Evolutionary conservation across 2,888 invertebrate genomes (phyloP).

Genomic region (Nomada fabriciana): DNA sequence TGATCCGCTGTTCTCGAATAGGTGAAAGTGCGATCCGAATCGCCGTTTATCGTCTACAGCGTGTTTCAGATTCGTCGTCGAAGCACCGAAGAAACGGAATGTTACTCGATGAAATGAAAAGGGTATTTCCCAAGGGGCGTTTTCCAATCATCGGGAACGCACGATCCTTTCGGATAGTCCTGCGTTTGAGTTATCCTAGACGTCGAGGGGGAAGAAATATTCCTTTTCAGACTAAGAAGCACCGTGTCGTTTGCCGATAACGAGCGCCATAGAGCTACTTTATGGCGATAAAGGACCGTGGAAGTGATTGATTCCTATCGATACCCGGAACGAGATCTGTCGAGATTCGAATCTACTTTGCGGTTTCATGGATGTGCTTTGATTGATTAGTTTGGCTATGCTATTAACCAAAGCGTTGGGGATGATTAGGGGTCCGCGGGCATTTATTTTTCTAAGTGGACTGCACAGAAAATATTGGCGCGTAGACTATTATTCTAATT

Average conservation of each 20-base stretch:
- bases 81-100: slow-evolving; percentile 9
- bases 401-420: too few relatives aligned
- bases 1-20: background rate
- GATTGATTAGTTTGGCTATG: background rate
- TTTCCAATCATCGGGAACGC: slow-evolving; percentile 56
- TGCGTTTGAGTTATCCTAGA: background rate
- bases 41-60: slow-evolving; percentile 22
- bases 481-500: too few relatives aligned
- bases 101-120: slow-evolving; percentile 44
- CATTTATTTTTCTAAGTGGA: too few relatives aligned
- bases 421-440: too few relatives aligned
- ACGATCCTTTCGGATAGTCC: slow-evolving; percentile 8
- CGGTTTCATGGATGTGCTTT: background rate
- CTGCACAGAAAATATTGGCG: too few relatives aligned
- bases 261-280: background rate
- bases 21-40: background rate
- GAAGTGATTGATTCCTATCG: slow-evolving; percentile 7
- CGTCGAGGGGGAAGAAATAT: background rate
- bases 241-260: slow-evolving; percentile 6
- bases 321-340: background rate
- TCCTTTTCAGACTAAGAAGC: slow-evolving; percentile 20
- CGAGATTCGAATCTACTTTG: background rate
- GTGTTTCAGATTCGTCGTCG: slow-evolving; percentile 10
- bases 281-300: background rate
- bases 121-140: slow-evolving; percentile 57